Percentiles rank a stretch among this genome's conserved stretches.
Conservation (phyloP, 2,113 vertebrate species). For the Tinamus guttatus region DNA sequence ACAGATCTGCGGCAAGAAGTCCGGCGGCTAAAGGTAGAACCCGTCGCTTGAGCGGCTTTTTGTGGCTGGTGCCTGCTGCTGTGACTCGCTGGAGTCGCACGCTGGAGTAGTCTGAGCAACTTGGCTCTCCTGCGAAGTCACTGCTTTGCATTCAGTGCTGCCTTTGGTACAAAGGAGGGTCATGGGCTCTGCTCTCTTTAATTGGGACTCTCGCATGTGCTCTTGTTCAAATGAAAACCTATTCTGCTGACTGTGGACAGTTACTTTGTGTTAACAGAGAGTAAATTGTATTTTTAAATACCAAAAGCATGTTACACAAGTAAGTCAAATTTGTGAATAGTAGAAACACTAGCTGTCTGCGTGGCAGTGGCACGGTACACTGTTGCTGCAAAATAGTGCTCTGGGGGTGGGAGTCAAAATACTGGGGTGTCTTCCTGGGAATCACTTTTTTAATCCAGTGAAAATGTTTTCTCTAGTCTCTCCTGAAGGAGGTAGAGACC, state of each 20-base stretch:
- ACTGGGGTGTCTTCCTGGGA: neutral
- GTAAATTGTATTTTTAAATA: neutral
- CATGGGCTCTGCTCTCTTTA: neutral
- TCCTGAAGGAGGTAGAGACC: slow-evolving; percentile 85
- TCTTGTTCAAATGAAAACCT: neutral
- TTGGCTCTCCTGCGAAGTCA: neutral
- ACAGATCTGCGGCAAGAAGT: slow-evolving; percentile 85
- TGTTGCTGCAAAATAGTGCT: neutral
- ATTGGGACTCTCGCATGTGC: neutral
- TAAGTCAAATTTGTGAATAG: neutral
- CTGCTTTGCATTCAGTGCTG: neutral
- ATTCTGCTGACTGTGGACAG: neutral
- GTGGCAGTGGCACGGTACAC: neutral
- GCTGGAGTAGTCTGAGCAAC: neutral
- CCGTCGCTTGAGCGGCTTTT: neutral
- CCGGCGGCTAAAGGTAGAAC: slow-evolving; percentile 84
- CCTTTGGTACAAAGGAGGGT: neutral
- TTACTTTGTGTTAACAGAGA: neutral
- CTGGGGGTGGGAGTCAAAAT: neutral
- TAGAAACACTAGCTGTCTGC: neutral
- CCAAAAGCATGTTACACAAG: neutral
- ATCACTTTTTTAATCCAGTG: neutral
- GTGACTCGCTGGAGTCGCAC: neutral
- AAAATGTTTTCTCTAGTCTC: slow-evolving; percentile 70
- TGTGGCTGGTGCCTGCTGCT: neutral